Base-by-base conservation (phyloP, 2,113 vertebrate species). In the Eurystomus gularis region DNA sequence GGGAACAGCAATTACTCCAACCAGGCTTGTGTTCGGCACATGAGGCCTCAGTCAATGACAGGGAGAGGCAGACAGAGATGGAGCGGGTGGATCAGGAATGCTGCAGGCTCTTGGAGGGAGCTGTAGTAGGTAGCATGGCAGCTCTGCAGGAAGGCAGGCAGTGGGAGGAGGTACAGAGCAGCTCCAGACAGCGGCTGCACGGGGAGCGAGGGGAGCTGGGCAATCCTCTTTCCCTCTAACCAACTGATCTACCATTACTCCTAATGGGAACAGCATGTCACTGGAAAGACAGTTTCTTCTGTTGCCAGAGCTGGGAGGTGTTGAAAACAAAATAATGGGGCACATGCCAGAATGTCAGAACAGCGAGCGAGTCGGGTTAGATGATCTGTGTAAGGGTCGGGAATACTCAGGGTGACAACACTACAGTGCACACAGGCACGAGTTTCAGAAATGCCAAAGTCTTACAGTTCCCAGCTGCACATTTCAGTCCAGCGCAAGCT, bases 1-100 rank as follows among this genome's bases (percentile, higher is more conserved):
- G 90, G 93, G 95, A 96, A 96, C 31, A 81, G 73, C 77, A 71
- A 37, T 66, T 28, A n/a, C 84, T 70, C 64, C 83, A 95, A 88
- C 9, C 64, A 71, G 70, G 61, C 92, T 49, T 18, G 84, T 13
- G 37, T 21, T 86, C 12, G 42, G 80, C 1, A 1, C 42, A 49
- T 33, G 76, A 65, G 66, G 68, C 46, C 60, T 20, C 75, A 39
- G 57, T n/a, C 33, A 17, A 6, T 5, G 72, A 21, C 49, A 40
- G 69, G 65, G 49, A 91, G 80, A 86, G 61, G 58, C 54, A 86
- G 61, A 46, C 54, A 86, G 61, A 51, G 81, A 51, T 31, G 70
- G 79, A 70, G 29, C 0, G 7, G 82, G 23, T 14, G 79, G 88
- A 37, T 37, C 14, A 10, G 57, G 70, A 93, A n/a, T 6, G 79